Conservation (phyloP, 1,140 invertebrate species). For the Medauroidea extradentata region DNA sequence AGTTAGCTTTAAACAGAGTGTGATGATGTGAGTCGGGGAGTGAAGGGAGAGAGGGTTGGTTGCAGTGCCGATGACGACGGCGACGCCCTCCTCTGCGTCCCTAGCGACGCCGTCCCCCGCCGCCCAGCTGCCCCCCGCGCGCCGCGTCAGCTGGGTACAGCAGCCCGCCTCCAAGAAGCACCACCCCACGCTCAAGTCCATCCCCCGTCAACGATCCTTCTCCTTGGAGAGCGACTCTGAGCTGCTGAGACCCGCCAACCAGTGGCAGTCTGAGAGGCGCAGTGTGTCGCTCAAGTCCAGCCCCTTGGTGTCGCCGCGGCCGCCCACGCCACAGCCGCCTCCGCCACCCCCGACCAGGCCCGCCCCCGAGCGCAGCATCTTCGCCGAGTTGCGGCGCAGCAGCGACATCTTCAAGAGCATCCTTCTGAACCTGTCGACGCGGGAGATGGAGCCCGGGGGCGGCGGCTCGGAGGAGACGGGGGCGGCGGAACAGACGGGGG, state of each 20-base stretch:
- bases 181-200: slow-evolving; percentile 30
- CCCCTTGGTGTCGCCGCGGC: slow-evolving; percentile 13
- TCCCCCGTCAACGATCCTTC: slow-evolving; percentile 42
- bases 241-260: slow-evolving; percentile 20
- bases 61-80: slow-evolving; percentile 1
- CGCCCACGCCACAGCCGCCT: neutral
- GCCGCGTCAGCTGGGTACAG: slow-evolving; percentile 37
- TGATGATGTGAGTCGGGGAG: too few relatives aligned
- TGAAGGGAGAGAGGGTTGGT: neutral
- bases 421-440: slow-evolving; percentile 40
- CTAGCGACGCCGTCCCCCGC: neutral
- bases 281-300: slow-evolving; percentile 40
- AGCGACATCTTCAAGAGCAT: slow-evolving; percentile 45
- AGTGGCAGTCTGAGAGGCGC: slow-evolving; percentile 30
- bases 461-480: neutral
- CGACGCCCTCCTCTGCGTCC: neutral
- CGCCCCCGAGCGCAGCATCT: slow-evolving; percentile 32
- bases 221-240: slow-evolving; percentile 41
- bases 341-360: neutral
- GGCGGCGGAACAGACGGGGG: neutral
- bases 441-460: slow-evolving; percentile 25
- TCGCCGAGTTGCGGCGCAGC: slow-evolving; percentile 42
- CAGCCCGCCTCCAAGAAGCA: slow-evolving; percentile 24
- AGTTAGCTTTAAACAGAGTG: too few relatives aligned
- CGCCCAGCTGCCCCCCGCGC: neutral